Base-by-base conservation (phyloP, 2,797 vertebrate species). In the Alca torda region DNA sequence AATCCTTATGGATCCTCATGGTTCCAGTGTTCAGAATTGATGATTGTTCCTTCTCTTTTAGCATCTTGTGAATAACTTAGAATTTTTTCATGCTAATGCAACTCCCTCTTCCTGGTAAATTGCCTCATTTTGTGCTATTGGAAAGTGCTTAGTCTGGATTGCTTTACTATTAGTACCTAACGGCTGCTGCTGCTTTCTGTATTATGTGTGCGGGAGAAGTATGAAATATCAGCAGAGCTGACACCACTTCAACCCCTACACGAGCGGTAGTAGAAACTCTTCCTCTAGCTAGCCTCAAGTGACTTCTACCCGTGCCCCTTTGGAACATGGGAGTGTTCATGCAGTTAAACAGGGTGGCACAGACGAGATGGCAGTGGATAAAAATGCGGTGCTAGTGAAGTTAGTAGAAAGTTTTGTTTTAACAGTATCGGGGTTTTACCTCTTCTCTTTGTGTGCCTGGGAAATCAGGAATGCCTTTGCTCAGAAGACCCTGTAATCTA, bases 21-120 rank as follows among this genome's bases (percentile, higher is more conserved):
- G 91, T 95, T 95, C 76, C 84, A 88, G 84, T 45, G 57, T 48
- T 91, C 76, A 88, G 89, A 92, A 93, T 67, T 96, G 90, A 97
- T 93, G 92, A 92, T 67, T 94, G 93, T 86, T 92, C 90, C 79
- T 93, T 96, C 84, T 95, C 69, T 87, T 93, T 60, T n/a, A 95
- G 90, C 82, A 51, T 93, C 90, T 97, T 96, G 97, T 84, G 95
- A 95, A 96, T 96, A 97, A 94, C 87, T 96, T 88, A 89, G 69
- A 84, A 53, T 70, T 75, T 95, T 96, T 96, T 94, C 76, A 89
- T 91, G 89, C 90, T 94, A 93, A 84, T 86, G 76, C 82, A 83
- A 73, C 90, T 97, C 96, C 82, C 82, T 88, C 94, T 93, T 97
- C 93, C 96, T 93, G 93, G 94, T 97, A 95, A 96, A 90, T 88